Evolutionary conservation across 1,140 invertebrate genomes (phyloP).

Genomic region (Cydia strobilella): DNA sequence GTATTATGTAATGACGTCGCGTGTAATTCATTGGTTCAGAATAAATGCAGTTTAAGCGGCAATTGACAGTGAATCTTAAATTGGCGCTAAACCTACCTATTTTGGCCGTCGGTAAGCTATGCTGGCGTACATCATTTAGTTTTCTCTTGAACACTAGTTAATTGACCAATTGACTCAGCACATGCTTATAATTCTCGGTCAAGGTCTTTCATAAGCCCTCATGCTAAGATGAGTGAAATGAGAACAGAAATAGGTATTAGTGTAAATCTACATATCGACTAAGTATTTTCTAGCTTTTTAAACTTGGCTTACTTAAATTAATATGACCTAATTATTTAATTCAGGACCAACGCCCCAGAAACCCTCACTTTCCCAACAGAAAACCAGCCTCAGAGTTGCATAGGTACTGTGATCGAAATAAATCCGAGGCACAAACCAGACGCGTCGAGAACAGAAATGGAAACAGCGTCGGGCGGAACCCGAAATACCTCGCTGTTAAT

Average conservation of each 20-base stretch:
- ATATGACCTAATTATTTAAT: background rate
- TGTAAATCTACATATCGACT: background rate
- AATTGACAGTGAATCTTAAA: background rate
- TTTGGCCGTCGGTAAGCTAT: background rate
- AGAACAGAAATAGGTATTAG: background rate
- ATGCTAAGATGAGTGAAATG: background rate
- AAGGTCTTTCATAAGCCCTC: background rate
- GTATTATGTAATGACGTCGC: conserved; percentile 34
- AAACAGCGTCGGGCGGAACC: conserved; percentile 57
- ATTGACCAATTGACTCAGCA: background rate
- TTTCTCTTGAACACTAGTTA: background rate
- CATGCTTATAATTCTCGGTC: background rate
- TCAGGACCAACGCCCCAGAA: background rate
- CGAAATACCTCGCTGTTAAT: conserved; percentile 67
- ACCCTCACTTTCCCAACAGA: conserved; percentile 17
- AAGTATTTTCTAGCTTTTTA: background rate
- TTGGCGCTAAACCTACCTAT: background rate
- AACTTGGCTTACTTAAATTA: background rate
- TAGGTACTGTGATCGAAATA: conserved; percentile 37
- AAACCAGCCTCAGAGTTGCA: conserved; percentile 1
- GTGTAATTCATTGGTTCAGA: background rate
- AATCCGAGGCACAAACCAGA: conserved; percentile 40
- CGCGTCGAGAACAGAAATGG: conserved; percentile 49
- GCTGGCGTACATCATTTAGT: background rate
- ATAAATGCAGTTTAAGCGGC: background rate